Evolutionary conservation across 2,888 invertebrate genomes (phyloP), one percentile per base, ranked within the genome.

Genomic region (Choristoneura rosaceana): DNA sequence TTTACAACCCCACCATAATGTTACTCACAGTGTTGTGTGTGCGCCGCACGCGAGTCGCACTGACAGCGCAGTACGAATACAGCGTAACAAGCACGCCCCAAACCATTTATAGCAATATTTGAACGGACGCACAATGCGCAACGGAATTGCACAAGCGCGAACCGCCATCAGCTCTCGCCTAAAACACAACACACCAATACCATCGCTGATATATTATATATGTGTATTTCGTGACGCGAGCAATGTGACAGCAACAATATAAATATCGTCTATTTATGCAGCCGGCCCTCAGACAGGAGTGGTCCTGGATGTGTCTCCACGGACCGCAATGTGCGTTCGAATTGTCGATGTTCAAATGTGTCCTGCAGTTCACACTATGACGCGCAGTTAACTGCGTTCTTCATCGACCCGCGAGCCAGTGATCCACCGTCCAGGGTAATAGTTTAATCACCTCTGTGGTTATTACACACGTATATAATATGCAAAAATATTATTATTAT

Each of bases 241-340:
- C 14, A 47, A 47, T 47, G 47, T 47, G 47, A 47, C 47, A 47
- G 47, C n/a, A 47, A 47, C 47, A 47, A 47, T 47, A 47, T n/a
- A n/a, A 47, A 47, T 47, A 47, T 47, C 47, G 47, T 47, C n/a
- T 47, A 47, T 47, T 47, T 47, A 47, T 47, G 47, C 47, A 47
- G 45, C 45, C 45, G 45, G 45, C 45, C 45, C 50, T 50, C 50
- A n/a, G 50, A 50, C 50, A 88, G 89, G 50, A 14, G n/a, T 50
- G 50, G n/a, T n/a, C 50, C 50, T n/a, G 95, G 94, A 94, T 95
- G 94, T 95, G 95, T 95, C 95, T 94, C 95, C 95, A 95, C 95
- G 94, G 95, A n/a, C n/a, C 92, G 94, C 95, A 91, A 95, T 94
- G 87, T 95, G 95, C 95, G 94, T 95, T 95, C 95, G 89, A 95